These are phyloP conservation scores for Fopius arisanus DNA, from an alignment of 1,140 invertebrate species.

Conservation along the genomic window DNA sequence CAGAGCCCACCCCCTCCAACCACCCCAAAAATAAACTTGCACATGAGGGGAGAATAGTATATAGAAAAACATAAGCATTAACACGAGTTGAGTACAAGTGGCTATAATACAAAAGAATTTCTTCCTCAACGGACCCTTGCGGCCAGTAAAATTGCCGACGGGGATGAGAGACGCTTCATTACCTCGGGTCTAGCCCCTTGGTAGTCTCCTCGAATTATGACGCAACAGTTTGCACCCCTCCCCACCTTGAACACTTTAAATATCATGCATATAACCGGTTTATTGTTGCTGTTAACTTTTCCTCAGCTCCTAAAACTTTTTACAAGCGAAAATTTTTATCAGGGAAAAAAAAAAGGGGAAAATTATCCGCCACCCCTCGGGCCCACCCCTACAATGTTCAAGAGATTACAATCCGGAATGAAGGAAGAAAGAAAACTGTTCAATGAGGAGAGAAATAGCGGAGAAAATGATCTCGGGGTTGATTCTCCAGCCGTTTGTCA, in stretches of 20 bases:
- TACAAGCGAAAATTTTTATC: neutral
- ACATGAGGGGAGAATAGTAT: neutral
- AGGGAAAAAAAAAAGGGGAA: too few species aligned
- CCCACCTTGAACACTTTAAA: slow-evolving; percentile 7
- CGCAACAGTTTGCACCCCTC: slow-evolving; percentile 59
- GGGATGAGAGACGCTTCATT: slow-evolving; percentile 16
- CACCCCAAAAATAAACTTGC: neutral
- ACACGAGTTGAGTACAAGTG: neutral
- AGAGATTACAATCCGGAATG: neutral
- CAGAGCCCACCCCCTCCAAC: neutral
- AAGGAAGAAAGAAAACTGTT: neutral
- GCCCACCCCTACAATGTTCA: neutral
- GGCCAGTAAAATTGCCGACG: neutral
- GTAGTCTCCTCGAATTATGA: slow-evolving; percentile 44
- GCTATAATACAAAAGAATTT: neutral
- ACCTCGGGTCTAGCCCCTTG: slow-evolving; percentile 6
- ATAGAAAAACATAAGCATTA: neutral
- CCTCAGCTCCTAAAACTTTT: neutral
- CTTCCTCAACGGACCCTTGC: neutral
- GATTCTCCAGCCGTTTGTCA: slow-evolving; percentile 48
- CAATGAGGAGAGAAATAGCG: neutral
- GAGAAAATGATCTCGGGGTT: slow-evolving; percentile 20
- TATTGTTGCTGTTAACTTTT: slow-evolving; percentile 2
- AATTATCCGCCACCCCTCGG: neutral
- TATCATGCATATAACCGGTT: neutral